Percentiles rank a stretch among this genome's conserved stretches.
Evolutionary conservation across 2,797 vertebrate species (phyloP).

Genomic region (Threskiornis aethiopicus): DNA sequence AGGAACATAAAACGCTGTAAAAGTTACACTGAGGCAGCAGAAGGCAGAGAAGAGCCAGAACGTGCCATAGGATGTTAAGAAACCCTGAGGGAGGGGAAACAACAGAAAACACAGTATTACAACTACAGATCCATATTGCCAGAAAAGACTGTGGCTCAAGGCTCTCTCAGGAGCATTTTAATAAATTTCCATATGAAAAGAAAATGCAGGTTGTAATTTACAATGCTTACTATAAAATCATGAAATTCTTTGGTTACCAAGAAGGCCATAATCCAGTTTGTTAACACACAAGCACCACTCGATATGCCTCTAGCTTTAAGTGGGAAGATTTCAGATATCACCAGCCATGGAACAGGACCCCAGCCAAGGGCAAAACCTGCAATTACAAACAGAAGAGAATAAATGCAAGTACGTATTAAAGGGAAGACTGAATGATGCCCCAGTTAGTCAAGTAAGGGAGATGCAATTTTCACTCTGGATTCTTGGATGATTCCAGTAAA

Average conservation of each 20-base stretch:
- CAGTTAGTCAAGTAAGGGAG: not conserved
- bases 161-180: not conserved
- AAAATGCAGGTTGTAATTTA: not conserved
- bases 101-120: not conserved
- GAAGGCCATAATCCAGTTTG: conserved; percentile 88
- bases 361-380: conserved; percentile 89
- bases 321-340: conserved; percentile 91
- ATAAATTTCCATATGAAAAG: not conserved
- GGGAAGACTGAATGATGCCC: not conserved
- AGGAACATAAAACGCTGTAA: conserved; percentile 84
- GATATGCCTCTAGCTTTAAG: conserved; percentile 79
- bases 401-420: not conserved
- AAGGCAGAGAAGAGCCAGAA: conserved; percentile 89
- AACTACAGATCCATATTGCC: not conserved
- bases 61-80: conserved; percentile 83
- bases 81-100: conserved; percentile 61
- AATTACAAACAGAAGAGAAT: not conserved
- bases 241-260: conserved; percentile 86
- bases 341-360: conserved; percentile 89
- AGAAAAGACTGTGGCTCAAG: not conserved
- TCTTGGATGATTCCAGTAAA: not conserved
- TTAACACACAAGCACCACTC: conserved; percentile 84
- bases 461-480: not conserved
- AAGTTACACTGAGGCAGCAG: conserved; percentile 81
- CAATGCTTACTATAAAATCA: conserved; percentile 81